Conservation (phyloP, 2,797 vertebrate genomes). For the Sebastes melanostomus region DNA sequence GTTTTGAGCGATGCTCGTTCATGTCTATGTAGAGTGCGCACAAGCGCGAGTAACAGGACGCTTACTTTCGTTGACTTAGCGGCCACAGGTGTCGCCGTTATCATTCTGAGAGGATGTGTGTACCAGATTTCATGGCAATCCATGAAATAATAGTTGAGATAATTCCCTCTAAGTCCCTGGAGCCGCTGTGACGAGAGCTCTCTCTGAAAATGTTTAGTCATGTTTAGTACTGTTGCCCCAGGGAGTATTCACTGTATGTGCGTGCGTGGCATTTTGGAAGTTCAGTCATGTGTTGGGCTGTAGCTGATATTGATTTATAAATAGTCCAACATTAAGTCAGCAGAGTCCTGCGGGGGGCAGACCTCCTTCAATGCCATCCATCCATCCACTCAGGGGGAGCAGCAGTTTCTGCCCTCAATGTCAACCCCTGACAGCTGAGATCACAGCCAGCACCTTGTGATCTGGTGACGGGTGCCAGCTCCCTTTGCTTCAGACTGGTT, state of each 20-base stretch:
- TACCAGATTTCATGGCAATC: too few relatives aligned
- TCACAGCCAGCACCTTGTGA: constrained; percentile 56
- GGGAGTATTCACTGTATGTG: neutral
- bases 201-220: constrained; percentile 23
- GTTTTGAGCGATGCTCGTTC: too few relatives aligned
- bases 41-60: too few relatives aligned
- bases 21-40: too few relatives aligned
- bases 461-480: constrained; percentile 27
- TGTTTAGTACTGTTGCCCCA: constrained; percentile 1
- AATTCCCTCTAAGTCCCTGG: neutral
- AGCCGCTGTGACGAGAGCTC: neutral
- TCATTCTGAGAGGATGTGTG: neutral
- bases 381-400: constrained; percentile 28
- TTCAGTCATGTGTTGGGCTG: constrained; percentile 48
- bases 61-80: rapidly evolving
- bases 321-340: constrained; percentile 63
- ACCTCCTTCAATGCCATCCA: constrained; percentile 15
- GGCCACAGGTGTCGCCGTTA: too few relatives aligned
- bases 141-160: neutral
- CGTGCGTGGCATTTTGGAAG: constrained; percentile 1
- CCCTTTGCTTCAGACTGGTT: constrained; percentile 48
- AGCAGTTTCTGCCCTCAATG: constrained; percentile 16
- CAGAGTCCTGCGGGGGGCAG: constrained; percentile 24
- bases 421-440: constrained; percentile 46
- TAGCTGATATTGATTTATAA: constrained; percentile 56